Conservation (phyloP, 2,113 vertebrate genomes). For the Hymenochirus boettgeri region DNA sequence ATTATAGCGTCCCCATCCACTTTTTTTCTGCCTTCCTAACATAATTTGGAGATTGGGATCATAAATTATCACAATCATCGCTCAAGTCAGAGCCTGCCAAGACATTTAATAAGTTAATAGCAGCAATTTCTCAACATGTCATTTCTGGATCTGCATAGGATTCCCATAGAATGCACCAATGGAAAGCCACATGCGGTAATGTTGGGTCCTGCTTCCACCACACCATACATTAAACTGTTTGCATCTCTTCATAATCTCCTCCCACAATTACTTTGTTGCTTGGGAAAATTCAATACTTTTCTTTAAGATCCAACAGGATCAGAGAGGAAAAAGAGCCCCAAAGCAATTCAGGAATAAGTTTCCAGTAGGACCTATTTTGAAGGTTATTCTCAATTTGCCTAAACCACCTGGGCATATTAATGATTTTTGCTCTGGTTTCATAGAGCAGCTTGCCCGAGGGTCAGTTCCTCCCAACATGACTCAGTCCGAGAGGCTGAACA, state of each 20-base stretch:
- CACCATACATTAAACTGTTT: no score
- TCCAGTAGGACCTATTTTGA: no score
- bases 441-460: background rate
- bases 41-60: constrained; percentile 16
- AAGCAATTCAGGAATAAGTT: no score
- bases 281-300: no score
- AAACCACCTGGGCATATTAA: no score
- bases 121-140: constrained; percentile 31
- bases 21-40: constrained; percentile 15
- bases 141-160: background rate
- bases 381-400: no score
- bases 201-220: no score
- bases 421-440: background rate
- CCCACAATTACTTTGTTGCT: no score
- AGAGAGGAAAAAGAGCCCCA: no score
- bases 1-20: background rate
- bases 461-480: constrained; percentile 1
- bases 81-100: constrained; percentile 27
- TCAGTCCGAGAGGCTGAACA: background rate
- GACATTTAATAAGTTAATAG: constrained; percentile 24
- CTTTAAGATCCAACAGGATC: no score
- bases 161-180: background rate
- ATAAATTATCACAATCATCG: constrained; percentile 16
- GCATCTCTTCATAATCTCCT: no score
- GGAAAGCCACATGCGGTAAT: no score